Conservation (phyloP, 2,113 vertebrate genomes). For the Carassius auratus region DNA sequence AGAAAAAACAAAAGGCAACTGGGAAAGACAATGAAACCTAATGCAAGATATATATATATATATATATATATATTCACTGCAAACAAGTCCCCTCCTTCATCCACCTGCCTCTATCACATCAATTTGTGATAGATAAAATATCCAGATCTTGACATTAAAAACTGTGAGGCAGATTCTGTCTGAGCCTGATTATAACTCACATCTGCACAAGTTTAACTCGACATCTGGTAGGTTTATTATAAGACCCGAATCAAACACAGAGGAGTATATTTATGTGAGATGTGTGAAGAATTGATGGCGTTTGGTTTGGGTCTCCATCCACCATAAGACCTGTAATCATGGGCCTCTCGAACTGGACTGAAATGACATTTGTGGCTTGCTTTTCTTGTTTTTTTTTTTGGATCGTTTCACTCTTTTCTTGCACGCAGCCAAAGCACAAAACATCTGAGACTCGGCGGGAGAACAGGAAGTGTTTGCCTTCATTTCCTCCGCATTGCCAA, state of each 20-base stretch:
- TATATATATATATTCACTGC: background rate
- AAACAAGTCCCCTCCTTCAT: background rate
- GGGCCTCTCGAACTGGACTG: slow-evolving; percentile 19
- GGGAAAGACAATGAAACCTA: background rate
- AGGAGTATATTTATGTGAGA: slow-evolving; percentile 6
- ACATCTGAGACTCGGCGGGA: slow-evolving; percentile 44
- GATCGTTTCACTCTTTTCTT: slow-evolving; percentile 45
- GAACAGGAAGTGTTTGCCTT: slow-evolving; percentile 49
- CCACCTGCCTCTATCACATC: background rate
- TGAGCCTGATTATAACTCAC: background rate
- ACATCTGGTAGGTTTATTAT: slow-evolving; percentile 30
- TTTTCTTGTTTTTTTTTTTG: slow-evolving; percentile 6
- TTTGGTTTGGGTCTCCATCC: slow-evolving; percentile 1
- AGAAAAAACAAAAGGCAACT: background rate
- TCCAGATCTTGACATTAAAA: background rate
- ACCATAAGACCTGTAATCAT: background rate
- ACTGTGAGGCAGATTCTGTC: background rate
- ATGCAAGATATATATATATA: background rate
- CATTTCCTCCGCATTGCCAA: slow-evolving; percentile 45
- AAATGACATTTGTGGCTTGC: slow-evolving; percentile 26
- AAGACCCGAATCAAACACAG: slow-evolving; percentile 3
- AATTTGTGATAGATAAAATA: background rate
- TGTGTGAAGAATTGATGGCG: slow-evolving; percentile 23
- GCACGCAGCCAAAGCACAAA: slow-evolving; percentile 63
- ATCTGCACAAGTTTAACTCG: background rate